These are phyloP conservation scores for Fragum fragum DNA, from an alignment of 2,888 invertebrate genomes.

Conservation along the genomic window DNA sequence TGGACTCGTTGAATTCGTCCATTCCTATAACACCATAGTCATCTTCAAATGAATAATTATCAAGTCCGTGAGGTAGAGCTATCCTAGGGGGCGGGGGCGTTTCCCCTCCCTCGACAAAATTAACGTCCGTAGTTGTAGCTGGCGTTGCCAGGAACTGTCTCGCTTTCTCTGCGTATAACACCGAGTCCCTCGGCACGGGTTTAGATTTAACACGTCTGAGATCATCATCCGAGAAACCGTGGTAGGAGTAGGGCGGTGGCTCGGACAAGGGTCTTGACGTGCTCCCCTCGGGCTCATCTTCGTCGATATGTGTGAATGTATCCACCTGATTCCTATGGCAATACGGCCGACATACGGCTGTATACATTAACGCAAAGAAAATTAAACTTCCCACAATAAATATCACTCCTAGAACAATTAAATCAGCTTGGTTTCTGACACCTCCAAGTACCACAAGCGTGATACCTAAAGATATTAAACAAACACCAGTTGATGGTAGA, in stretches of 20 bases:
- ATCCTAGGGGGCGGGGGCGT: slow-evolving; percentile 27
- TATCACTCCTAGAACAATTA: slow-evolving; percentile 46
- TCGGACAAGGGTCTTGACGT: neutral
- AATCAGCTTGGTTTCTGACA: slow-evolving; percentile 31
- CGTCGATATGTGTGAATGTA: neutral
- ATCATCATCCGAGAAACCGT: neutral
- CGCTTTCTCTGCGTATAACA: slow-evolving; percentile 42
- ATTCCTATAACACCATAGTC: too few species aligned
- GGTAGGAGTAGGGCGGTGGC: slow-evolving; percentile 9
- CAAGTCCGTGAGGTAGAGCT: slow-evolving; percentile 4
- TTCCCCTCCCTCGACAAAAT: slow-evolving; percentile 19
- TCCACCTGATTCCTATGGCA: slow-evolving; percentile 45
- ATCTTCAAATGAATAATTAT: neutral
- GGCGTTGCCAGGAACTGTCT: slow-evolving; percentile 50
- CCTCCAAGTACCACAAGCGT: slow-evolving; percentile 30
- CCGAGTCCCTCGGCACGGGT: slow-evolving; percentile 23
- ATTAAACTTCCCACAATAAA: slow-evolving; percentile 37
- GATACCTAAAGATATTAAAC: slow-evolving; percentile 27
- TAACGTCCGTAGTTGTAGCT: slow-evolving; percentile 46
- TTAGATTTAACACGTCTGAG: neutral
- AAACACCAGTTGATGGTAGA: slow-evolving; percentile 33
- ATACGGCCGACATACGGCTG: slow-evolving; percentile 34
- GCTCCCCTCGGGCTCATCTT: neutral
- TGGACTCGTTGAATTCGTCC: too few species aligned
- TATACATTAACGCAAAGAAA: slow-evolving; percentile 47